Percentiles rank a stretch among this genome's conserved stretches.
Conservation (phyloP, 2,888 invertebrate species). For the Synergus umbraculus region DNA sequence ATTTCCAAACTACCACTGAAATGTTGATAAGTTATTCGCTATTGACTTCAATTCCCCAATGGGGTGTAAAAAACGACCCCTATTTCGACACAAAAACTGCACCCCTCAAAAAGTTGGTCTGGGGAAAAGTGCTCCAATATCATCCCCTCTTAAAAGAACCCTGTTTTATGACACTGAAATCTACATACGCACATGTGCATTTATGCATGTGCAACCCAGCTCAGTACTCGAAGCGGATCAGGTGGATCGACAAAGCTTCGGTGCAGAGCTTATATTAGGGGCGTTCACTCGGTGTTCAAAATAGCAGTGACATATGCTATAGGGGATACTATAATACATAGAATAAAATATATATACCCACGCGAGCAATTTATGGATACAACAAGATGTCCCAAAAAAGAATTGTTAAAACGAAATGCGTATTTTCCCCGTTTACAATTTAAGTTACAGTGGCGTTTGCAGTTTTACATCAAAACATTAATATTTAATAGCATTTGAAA, state of each 20-base stretch:
- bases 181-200: conserved; percentile 37
- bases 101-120: not conserved
- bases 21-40: not conserved
- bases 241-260: conserved; percentile 54
- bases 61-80: not conserved
- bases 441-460: no score
- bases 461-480: no score
- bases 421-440: no score
- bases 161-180: conserved; percentile 33
- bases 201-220: conserved; percentile 24
- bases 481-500: no score
- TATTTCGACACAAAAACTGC: not conserved
- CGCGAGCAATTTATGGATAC: not conserved
- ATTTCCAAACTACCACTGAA: not conserved
- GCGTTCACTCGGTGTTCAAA: conserved; percentile 29
- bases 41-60: not conserved
- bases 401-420: no score
- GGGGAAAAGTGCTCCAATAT: conserved; percentile 24
- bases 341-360: not conserved
- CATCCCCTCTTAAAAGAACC: conserved; percentile 12
- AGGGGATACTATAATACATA: conserved; percentile 1
- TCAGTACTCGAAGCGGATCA: conserved; percentile 48
- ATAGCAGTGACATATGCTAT: conserved; percentile 22
- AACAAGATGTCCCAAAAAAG: no score
- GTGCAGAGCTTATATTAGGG: conserved; percentile 33